A percentile compares a stretch with the other conserved stretches of the same genome.
phyloP scores from a whole-genome alignment of 1,140 invertebrate species.

The Lethrus apterus region DNA sequence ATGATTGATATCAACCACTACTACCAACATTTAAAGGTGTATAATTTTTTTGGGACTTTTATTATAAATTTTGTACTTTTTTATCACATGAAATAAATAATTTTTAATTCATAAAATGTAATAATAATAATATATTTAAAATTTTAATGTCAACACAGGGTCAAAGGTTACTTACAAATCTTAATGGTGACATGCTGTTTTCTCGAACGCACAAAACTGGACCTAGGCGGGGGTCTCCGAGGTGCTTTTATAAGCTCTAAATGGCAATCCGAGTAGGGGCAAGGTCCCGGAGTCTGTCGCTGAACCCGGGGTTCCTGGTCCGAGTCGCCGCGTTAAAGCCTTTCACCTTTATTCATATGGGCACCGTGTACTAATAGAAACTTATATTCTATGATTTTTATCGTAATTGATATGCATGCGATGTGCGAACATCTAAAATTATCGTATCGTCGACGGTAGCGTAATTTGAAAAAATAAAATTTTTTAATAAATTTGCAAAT shows the following conservation, averaged over 20 bases:
- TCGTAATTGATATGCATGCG: too few relatives aligned
- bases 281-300: slow-evolving; percentile 29
- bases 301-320: slow-evolving; percentile 12
- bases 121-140: slow-evolving; percentile 5
- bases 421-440: too few relatives aligned
- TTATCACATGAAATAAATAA: not conserved
- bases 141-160: too few relatives aligned
- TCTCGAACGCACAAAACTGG: slow-evolving; percentile 29
- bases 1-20: not conserved
- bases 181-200: slow-evolving; percentile 27
- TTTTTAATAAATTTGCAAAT: too few relatives aligned
- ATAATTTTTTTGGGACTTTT: not conserved
- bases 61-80: not conserved
- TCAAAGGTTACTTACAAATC: too few relatives aligned
- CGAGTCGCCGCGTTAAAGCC: too few relatives aligned
- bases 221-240: slow-evolving; percentile 31
- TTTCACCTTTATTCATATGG: slow-evolving; percentile 2
- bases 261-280: slow-evolving; percentile 25
- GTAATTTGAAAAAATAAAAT: too few relatives aligned
- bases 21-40: too few relatives aligned
- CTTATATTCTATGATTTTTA: too few relatives aligned
- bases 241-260: slow-evolving; percentile 32
- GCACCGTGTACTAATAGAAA: slow-evolving; percentile 1
- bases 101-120: not conserved
- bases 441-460: too few relatives aligned